These are phyloP conservation scores for Leptinotarsa juncta DNA, from an alignment of 2,888 invertebrate species.

Conservation along the genomic window DNA sequence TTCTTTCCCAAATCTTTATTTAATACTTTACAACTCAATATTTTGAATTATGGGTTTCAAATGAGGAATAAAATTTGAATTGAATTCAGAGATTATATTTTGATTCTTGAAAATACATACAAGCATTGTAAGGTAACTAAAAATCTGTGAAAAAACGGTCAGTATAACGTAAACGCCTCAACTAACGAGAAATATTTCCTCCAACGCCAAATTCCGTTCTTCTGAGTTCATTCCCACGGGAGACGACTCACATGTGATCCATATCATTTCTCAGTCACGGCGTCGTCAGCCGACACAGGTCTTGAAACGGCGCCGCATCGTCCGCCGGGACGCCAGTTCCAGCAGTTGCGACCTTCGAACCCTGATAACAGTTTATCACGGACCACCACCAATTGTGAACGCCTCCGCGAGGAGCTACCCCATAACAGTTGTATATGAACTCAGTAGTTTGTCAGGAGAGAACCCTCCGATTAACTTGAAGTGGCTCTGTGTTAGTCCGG, in stretches of 20 bases:
- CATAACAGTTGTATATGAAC: slow-evolving; percentile 13
- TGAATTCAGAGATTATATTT: too few relatives aligned
- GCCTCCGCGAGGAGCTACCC: slow-evolving; percentile 6
- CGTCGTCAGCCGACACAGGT: slow-evolving; percentile 3
- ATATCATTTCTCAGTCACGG: slow-evolving; percentile 12
- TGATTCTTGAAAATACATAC: too few relatives aligned
- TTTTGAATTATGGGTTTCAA: too few relatives aligned
- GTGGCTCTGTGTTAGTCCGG: background rate
- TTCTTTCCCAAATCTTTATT: too few relatives aligned
- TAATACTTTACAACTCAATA: too few relatives aligned
- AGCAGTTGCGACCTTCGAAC: slow-evolving; percentile 20
- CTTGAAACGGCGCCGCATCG: background rate
- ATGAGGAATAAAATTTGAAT: too few relatives aligned
- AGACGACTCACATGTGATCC: slow-evolving; percentile 8
- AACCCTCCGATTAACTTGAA: slow-evolving; percentile 4
- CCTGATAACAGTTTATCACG: slow-evolving; percentile 16
- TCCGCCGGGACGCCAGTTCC: slow-evolving; percentile 16
- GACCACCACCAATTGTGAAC: slow-evolving; percentile 9
- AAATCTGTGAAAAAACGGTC: too few relatives aligned
- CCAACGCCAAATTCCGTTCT: background rate
- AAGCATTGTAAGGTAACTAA: too few relatives aligned
- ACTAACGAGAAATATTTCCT: background rate
- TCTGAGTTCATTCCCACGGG: background rate
- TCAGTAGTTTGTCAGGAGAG: slow-evolving; percentile 6
- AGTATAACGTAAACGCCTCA: too few relatives aligned